Base-by-base conservation (phyloP, 2,888 invertebrate species). In the Drosophila bunnanda region DNA sequence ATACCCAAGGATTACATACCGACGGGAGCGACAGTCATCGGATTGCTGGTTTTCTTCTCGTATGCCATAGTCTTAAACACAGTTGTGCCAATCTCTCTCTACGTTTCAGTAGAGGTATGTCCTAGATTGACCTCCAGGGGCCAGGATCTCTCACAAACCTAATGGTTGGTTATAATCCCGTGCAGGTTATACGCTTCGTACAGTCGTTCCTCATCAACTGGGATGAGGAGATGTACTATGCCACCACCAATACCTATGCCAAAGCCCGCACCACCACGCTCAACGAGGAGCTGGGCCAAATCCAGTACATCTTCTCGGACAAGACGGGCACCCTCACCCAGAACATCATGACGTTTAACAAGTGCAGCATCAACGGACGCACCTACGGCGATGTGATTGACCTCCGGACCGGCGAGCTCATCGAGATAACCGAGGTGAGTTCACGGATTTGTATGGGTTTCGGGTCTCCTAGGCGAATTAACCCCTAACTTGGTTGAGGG, bases 261-360 rank as follows among this genome's bases (percentile, higher is more conserved):
- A 97, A 97, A 93, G 98, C 99, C 65, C 94, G 99, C 82, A 99
- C 99, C 55, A 99, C 99, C 32, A 99, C 99, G 34, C 94, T 99
- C 65, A 99, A 99, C 92, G 99, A 99, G 93, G 99, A 99, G 93
- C 94, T 99, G 80, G 98, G 99, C 81, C 98, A 99, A 94, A 99
- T 99, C 90, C 98, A 99, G 93, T 99, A 99, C 93, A 97, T 99
- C 91, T 99, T 99, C 94, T 98, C 98, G 55, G 99, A 99, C 93
- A 99, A 99, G 94, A 99, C 99, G 75, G 99, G 99, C 87, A 99
- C 99, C 15, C 94, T 99, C 66, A 99, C 99, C 32, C 98, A 99
- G 94, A 99, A 99, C 93, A 98, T 99, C 85, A 99, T 99, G 99
- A 98, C 98, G 64, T 99, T 99, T 93, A 99, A 99, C 93, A 99